Evolutionary conservation across 2,797 vertebrate genomes (phyloP), one percentile per base, ranked within the genome.

Genomic region (Cirrhinus molitorella): DNA sequence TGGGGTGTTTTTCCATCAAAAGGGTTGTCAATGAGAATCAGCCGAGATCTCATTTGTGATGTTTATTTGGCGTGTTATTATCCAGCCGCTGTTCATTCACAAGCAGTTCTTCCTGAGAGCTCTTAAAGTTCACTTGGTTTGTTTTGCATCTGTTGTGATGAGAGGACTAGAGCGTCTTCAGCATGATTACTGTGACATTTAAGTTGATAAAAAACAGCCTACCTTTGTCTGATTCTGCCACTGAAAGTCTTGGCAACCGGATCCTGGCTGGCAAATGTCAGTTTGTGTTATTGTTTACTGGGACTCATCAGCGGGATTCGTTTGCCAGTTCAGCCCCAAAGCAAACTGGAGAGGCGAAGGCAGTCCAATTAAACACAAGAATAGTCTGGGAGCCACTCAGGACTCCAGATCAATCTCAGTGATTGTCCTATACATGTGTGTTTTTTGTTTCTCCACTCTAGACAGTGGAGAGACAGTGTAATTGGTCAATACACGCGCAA

Each of bases 211-310:
- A 67, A 79, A 85, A 23, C 34, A 51, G 4, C 6, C 5, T 7
- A 19, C 13, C 34, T 40, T 66, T 65, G 53, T 59, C 59, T 53
- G 16, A 17, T 81, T 28, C 79, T 57, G 34, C n/a, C 59, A 53
- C 70, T 63, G 49, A 61, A 78, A 19, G 2, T n/a, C 76, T 57
- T 83, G 59, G 16, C 0, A 21, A 37, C 9, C 72, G 68, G 74
- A 84, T 83, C 72, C 81, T 70, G 37, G n/a, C 72, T 79, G 37
- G 28, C 65, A 85, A 90, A 90, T 89, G 80, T 90, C 85, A 91
- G 43, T n/a, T 43, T 57, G 43, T 79, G 53, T 91, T 88, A 71
- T 90, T 89, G 87, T 83, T 80, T 45, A 71, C 66, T 55, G 37
- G 65, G 49, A 80, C 65, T 68, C 78, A 68, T 68, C 78, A 57